Evolutionary conservation across 2,888 invertebrate species (phyloP).

Genomic region (Thysanoteuthis rhombus): DNA sequence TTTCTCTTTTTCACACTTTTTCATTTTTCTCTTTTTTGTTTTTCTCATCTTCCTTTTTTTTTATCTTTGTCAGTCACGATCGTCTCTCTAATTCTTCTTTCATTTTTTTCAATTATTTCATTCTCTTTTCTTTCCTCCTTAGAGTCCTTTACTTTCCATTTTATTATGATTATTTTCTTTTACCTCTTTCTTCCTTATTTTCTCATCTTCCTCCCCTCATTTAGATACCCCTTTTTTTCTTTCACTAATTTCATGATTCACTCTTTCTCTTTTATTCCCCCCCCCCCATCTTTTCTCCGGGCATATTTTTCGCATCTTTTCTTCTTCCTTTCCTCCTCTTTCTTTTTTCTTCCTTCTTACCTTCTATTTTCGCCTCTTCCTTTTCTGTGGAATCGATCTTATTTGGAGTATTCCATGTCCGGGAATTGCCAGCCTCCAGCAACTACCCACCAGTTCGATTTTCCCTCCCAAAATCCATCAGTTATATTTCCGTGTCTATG

Average conservation of each 20-base stretch:
- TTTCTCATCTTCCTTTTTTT: neutral
- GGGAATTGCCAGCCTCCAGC: neutral
- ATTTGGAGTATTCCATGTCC: neutral
- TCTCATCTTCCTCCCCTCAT: neutral
- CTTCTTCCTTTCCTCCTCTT: neutral
- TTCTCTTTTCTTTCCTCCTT: neutral
- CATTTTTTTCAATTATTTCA: neutral
- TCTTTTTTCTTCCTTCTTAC: neutral
- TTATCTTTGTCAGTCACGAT: neutral
- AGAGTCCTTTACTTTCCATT: too few species aligned
- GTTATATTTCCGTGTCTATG: constrained; percentile 12
- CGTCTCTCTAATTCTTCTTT: neutral
- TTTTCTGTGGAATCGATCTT: neutral
- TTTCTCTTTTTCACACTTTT: too few species aligned
- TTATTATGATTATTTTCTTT: neutral
- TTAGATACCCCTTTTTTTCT: neutral
- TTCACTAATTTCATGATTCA: neutral
- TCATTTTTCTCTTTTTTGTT: neutral
- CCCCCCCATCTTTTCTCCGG: neutral
- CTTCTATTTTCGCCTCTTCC: neutral
- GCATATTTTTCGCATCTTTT: fast-evolving
- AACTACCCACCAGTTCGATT: neutral
- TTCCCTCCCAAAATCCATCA: neutral
- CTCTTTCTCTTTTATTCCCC: neutral
- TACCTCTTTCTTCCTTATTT: neutral